Evolutionary conservation across 2,113 vertebrate species (phyloP).

Genomic region (Diadophis punctatus): DNA sequence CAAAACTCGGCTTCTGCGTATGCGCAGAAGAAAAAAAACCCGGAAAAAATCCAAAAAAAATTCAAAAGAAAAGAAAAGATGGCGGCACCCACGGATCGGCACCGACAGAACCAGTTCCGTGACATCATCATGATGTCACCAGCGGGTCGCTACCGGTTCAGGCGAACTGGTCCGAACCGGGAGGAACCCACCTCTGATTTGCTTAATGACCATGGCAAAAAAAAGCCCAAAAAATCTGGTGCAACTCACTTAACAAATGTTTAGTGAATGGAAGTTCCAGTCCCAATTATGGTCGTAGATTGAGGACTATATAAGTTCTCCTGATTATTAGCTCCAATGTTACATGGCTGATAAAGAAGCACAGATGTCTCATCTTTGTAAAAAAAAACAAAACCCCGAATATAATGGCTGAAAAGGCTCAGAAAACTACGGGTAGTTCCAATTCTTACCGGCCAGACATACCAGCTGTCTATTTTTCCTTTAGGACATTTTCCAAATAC

Average conservation of each 20-base stretch:
- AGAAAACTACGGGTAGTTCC: neutral
- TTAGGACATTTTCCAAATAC: neutral
- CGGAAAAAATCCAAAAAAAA: too few species aligned
- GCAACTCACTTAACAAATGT: neutral
- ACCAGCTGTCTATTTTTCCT: neutral
- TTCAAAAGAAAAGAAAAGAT: too few species aligned
- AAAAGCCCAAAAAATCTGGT: neutral
- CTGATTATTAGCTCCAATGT: neutral
- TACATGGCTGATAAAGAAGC: neutral
- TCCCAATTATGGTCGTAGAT: neutral
- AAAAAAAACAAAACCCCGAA: neutral
- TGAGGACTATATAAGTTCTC: neutral
- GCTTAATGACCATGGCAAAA: neutral
- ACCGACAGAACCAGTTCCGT: too few species aligned
- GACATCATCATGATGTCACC: too few species aligned
- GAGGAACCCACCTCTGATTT: too few species aligned
- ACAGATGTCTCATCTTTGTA: neutral
- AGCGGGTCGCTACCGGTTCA: too few species aligned
- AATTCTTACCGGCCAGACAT: neutral
- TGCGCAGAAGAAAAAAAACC: too few species aligned
- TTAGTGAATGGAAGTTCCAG: neutral
- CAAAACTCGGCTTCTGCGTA: too few species aligned
- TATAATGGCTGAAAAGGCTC: neutral
- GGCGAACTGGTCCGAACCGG: too few species aligned
- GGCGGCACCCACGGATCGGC: too few species aligned